Evolutionary conservation across 2,888 invertebrate genomes (phyloP), one percentile per base, ranked within the genome.

Genomic region (Dynastes tityus): DNA sequence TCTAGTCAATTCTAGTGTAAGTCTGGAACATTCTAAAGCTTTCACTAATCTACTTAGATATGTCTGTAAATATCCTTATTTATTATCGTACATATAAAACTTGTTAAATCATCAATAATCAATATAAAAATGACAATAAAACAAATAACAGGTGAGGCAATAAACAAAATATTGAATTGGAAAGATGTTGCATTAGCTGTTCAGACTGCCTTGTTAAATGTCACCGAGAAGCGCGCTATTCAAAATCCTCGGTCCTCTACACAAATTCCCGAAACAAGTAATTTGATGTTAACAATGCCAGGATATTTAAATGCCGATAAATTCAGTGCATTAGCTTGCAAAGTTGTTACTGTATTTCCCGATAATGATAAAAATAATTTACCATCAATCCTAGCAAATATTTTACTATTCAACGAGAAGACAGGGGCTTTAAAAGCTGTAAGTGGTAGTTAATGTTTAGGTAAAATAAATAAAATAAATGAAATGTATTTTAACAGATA

Each of bases 361-460:
- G 80, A 83, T 1, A 91, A 91, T 83, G 77, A 81, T n/a, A 79
- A 82, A n/a, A 82, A 80, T 80, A 40, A 81, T 45, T 85, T 87
- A 1, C 86, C 88, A 1, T 64, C 90, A 51, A 87, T 91, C 63
- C 80, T 88, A 65, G 91, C 89, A 0, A 89, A 89, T 78, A 89
- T 91, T 64, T 77, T 90, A 27, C 84, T 91, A 0, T 89, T 91
- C 81, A 87, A 89, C 80, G 82, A 84, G 2, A 63, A 83, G 11
- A 91, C 89, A 0, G 91, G 91, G 1, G 83, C 86, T 81, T 80
- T 91, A 64, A 85, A 88, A 82, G 88, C 88, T 78, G 88, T 91
- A 85, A 82, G 84, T 81, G 67, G 45, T 8, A 45, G 8, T 45
- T 45, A 45, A 9, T 73, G 22, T 37, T 53, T 63, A 65, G 5